Evolutionary conservation across 1,140 invertebrate species (phyloP), one percentile per base, ranked within the genome.

Genomic region (Heliconius eleuchia): DNA sequence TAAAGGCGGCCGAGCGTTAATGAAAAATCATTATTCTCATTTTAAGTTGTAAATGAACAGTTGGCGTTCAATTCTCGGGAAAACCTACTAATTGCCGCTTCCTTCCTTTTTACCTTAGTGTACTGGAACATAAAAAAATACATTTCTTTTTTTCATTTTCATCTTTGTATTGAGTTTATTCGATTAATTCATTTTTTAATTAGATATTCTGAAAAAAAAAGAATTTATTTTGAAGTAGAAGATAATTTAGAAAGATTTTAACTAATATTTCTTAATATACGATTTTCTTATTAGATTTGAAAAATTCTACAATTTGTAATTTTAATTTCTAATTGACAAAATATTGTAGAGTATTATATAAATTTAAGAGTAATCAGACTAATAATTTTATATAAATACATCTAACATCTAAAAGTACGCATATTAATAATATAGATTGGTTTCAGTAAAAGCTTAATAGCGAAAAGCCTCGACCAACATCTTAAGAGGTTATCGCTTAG

Each of bases 11-110:
- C 72, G 81, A 90, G 87, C 89, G 88, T 90, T 91, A 89, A 92
- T 92, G 91, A 90, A 92, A 92, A 92, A 92, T 91, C 90, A 92
- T 92, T 92, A 72, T 89, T 87, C 87, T 85, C 88, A 88, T 89
- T 88, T 89, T 81, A 87, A 90, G 85, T 87, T 87, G 84, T 83
- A 87, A 88, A 86, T 88, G 85, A 85, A 87, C 87, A 88, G 85
- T 86, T 39, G 66, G 77, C 70, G 73, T 70, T 42, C 76, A 71
- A 72, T 70, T 78, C 72, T 73, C 19, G 27, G 37, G 27, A 71
- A 78, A 42, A 78, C 72, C 72, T 39, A 60, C 77, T 71, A 78
- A 60, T 71, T 74, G 23, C 57, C 55, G 46, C 37, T 78, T 71
- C 76, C 37, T 78, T 71, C 76, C 70, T 72, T 77, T 76, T 76